A percentile compares a stretch with the other conserved stretches of the same genome.
phyloP scores from a whole-genome alignment of 2,113 vertebrate genomes.

The Ptilorrhoa leucosticta region DNA sequence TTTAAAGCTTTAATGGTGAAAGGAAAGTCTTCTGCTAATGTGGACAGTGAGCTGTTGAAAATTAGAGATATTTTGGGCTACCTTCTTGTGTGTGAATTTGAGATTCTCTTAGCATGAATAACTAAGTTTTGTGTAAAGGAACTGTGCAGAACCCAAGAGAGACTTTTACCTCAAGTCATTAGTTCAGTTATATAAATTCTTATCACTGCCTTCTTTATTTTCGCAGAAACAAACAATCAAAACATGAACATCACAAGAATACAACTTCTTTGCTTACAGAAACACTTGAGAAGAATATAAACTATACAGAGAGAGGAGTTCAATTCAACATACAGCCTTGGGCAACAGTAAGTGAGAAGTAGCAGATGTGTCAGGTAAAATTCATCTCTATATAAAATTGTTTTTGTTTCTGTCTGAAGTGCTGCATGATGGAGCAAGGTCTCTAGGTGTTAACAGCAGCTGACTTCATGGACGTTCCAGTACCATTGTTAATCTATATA shows the following conservation, averaged over 20 bases:
- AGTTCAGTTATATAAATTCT: not conserved
- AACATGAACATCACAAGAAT: slow-evolving; percentile 25
- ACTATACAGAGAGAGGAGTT: slow-evolving; percentile 70
- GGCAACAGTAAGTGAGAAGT: slow-evolving; percentile 64
- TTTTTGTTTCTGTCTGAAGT: not conserved
- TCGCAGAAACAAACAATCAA: slow-evolving; percentile 30
- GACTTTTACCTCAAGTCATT: not conserved
- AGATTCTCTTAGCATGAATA: not conserved
- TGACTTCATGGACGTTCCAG: not conserved
- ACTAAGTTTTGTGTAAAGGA: not conserved
- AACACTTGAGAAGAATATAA: slow-evolving; percentile 40
- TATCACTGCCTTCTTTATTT: not conserved
- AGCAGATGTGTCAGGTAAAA: not conserved
- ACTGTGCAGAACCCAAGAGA: not conserved
- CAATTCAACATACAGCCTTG: slow-evolving; percentile 64
- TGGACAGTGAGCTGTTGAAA: not conserved
- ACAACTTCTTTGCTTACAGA: not conserved
- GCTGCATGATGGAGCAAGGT: not conserved
- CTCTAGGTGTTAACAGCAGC: not conserved
- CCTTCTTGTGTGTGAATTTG: not conserved
- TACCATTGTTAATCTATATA: not conserved
- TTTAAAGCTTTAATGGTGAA: not conserved
- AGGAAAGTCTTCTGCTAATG: not conserved
- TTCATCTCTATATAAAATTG: not conserved
- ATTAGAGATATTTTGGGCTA: not conserved